Base-by-base conservation (phyloP, 2,888 invertebrate species). In the Hecatera dysodea region DNA sequence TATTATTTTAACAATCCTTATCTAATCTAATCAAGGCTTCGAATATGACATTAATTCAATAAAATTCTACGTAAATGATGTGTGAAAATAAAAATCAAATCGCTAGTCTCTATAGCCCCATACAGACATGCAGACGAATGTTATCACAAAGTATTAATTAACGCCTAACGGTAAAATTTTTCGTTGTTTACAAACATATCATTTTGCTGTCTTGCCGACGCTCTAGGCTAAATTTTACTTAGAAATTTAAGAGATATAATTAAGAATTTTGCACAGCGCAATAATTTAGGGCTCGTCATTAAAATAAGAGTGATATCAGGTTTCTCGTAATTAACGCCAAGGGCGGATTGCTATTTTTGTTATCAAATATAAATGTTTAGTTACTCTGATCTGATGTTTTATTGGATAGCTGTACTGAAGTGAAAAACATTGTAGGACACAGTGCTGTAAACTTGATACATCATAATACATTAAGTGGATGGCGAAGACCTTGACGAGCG, bases 211-310 rank as follows among this genome's bases (percentile, higher is more conserved):
- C 91, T 88, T 89, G 87, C 82, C 90, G 90, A 88, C 90, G 93
- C 95, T 92, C 88, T 78, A 88, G 95, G 96, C 95, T 79, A 93
- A 93, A 95, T 93, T 95, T 95, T 94, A 93, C 95, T 95, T 94
- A 94, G 95, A 96, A 95, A 95, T 95, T 94, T 92, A 95, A 96
- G 95, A 95, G 93, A 94, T 96, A 96, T 96, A 96, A 96, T 96
- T 96, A 96, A 95, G 94, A 95, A 95, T 95, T 95, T 95, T 91
- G 94, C 91, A 90, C 91, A 90, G 91, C 94, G 92, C 91, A 94
- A 94, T 95, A 95, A 96, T 96, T 96, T 96, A 89, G 94, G 94
- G 94, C 90, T 93, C 91, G 89, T 87, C 92, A 75, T 75, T 75
- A 75, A 75, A 75, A 79, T 96, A 95, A 96, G 93, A 95, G 94